Percentiles rank a stretch among this genome's conserved stretches.
These are phyloP conservation scores for Xiphophorus hellerii DNA, from an alignment of 2,113 vertebrate genomes.

Conservation along the genomic window DNA sequence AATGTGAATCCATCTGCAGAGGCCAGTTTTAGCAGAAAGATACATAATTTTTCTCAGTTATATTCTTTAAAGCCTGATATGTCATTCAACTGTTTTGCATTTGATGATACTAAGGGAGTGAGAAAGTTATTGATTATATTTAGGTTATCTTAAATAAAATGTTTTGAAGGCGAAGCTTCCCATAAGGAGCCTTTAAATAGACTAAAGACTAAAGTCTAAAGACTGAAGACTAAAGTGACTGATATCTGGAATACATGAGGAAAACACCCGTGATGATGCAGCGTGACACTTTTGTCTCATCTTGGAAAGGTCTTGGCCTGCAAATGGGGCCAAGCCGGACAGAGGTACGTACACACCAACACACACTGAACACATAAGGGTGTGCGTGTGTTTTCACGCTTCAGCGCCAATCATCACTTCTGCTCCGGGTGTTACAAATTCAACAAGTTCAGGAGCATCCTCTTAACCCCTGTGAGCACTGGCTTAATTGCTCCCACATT, in stretches of 20 bases:
- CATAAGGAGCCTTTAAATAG: constrained; percentile 24
- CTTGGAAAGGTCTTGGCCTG: constrained; percentile 52
- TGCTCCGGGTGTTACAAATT: constrained; percentile 21
- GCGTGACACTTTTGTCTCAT: constrained; percentile 33
- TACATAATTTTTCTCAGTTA: neutral
- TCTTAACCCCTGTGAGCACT: constrained; percentile 2
- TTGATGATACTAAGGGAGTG: neutral
- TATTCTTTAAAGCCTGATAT: no score
- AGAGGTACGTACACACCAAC: constrained; percentile 23
- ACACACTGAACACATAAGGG: constrained; percentile 24
- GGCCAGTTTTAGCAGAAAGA: neutral
- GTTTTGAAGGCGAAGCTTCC: constrained; percentile 43
- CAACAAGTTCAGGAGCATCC: constrained; percentile 26
- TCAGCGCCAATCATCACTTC: constrained; percentile 17
- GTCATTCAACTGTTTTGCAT: neutral
- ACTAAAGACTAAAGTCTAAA: neutral
- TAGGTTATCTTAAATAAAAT: constrained; percentile 4
- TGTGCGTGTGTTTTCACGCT: constrained; percentile 44
- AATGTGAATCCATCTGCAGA: constrained; percentile 4
- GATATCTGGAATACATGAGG: constrained; percentile 26
- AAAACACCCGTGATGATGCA: constrained; percentile 38
- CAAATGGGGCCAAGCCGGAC: constrained; percentile 30
- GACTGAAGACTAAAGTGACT: neutral
- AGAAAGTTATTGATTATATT: neutral
- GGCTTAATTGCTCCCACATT: constrained; percentile 22